These are phyloP conservation scores for Andrena cerasifolii DNA, from an alignment of 1,140 invertebrate genomes.

Conservation along the genomic window DNA sequence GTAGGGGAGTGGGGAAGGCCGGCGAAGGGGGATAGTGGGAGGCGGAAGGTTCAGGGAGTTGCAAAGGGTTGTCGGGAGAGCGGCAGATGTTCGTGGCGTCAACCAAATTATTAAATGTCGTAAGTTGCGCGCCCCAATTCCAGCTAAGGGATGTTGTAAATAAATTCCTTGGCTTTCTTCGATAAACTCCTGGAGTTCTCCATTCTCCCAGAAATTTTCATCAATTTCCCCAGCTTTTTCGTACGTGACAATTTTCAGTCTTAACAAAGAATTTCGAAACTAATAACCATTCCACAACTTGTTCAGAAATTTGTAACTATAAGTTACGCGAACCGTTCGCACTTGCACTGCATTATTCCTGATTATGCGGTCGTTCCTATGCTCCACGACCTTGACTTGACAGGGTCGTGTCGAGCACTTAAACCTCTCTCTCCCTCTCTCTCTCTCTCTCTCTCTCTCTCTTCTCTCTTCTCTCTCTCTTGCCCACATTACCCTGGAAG, in stretches of 20 bases:
- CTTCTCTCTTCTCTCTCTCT: too few relatives aligned
- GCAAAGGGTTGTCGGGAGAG: constrained; percentile 74
- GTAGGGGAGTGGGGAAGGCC: constrained; percentile 21
- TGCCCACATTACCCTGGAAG: constrained; percentile 35
- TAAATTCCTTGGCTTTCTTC: constrained; percentile 22
- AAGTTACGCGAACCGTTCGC: not conserved
- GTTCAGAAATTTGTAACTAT: not conserved
- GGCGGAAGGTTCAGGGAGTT: constrained; percentile 34
- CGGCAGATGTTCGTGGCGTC: constrained; percentile 80
- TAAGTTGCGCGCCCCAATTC: constrained; percentile 60
- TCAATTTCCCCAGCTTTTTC: too few relatives aligned
- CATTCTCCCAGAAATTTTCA: not conserved
- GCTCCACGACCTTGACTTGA: constrained; percentile 45
- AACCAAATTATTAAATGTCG: constrained; percentile 79
- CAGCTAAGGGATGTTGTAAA: constrained; percentile 21
- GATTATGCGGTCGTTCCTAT: constrained; percentile 28
- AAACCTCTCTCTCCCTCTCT: constrained; percentile 13
- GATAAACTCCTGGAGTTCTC: not conserved
- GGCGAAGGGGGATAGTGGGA: not conserved
- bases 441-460: too few relatives aligned
- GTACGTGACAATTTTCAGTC: too few relatives aligned
- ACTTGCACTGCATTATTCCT: constrained; percentile 1
- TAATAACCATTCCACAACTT: too few relatives aligned
- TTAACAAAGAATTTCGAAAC: too few relatives aligned
- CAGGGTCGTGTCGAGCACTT: constrained; percentile 21